phyloP scores from a whole-genome alignment of 2,797 vertebrate species.

The Dryobates pubescens region DNA sequence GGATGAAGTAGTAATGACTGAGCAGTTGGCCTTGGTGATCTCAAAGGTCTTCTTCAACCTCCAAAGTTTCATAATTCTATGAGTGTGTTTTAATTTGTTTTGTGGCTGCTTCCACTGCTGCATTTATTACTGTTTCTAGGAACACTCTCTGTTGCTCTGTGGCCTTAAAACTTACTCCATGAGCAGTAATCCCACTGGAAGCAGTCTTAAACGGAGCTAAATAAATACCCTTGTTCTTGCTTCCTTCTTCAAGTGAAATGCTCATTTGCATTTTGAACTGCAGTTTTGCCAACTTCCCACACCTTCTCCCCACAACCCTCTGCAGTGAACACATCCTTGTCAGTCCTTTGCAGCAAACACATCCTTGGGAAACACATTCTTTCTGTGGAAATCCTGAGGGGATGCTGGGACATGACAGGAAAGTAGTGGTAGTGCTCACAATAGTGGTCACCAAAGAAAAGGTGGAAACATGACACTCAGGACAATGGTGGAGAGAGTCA shows the following conservation, averaged over 20 bases:
- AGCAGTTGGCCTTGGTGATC: too few species aligned
- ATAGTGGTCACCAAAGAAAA: neutral
- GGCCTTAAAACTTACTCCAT: neutral
- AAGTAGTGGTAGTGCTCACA: neutral
- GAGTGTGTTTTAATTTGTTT: neutral
- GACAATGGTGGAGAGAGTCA: neutral
- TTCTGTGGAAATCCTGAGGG: neutral
- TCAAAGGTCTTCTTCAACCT: too few species aligned
- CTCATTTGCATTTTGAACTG: neutral
- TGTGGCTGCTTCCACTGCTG: neutral
- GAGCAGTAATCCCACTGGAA: neutral
- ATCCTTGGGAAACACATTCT: too few species aligned
- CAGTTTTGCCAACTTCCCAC: neutral
- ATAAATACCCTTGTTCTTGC: neutral
- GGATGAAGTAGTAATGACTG: neutral
- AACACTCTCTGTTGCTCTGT: neutral
- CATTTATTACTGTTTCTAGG: neutral
- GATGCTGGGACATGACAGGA: neutral
- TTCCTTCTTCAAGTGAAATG: neutral
- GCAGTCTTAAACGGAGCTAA: neutral
- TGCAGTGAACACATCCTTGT: neutral
- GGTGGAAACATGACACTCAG: rapidly evolving
- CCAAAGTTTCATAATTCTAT: too few species aligned
- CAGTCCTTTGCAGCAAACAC: too few species aligned
- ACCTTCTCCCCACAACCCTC: neutral